Base-by-base conservation (phyloP, 2,888 invertebrate genomes). In the Heliconius charithonia region DNA sequence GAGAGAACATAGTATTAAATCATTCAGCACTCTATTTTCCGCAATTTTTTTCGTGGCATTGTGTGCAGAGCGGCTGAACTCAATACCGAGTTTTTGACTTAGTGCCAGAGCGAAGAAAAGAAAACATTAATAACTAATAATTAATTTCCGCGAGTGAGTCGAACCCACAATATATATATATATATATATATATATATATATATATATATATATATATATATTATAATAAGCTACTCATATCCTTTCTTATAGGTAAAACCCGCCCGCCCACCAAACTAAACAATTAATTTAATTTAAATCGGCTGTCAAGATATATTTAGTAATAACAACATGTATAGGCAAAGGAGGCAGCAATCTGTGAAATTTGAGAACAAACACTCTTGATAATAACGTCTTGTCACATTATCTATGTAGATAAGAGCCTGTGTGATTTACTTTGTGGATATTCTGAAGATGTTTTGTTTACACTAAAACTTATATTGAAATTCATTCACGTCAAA, bases 311-410 rank as follows among this genome's bases (percentile, higher is more conserved):
- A 74, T 45, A 12, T 74, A 41, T 74, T 74, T 27, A 63, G 27
- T 45, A 27, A 72, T 41, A 63, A 22, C 25, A 45, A 73, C 72
- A 67, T 41, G 29, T 74, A 22, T 67, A 78, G 22, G 25, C 67
- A 37, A 62, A 77, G 59, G 77, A 78, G 67, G 45, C 77, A 78
- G 67, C 59, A 62, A 74, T 74, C 67, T 73, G 77, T 78, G 73
- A 78, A 78, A 78, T 78, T 78, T 25, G 65, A 67, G 73, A 59
- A 59, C 59, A 78, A 78, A 73, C 77, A 74, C 37, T 72, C 65
- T 29, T 37, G 77, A 63, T 27, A 74, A 63, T 27, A 63, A 63
- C 74, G 37, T 74, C 74, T 74, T 62, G 59, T 62, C 67, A 67
- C 22, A 59, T 63, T 72, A 76, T 75, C 65, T 63, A 65, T 66